Conservation (phyloP, 1,140 invertebrate species). For the Akabosia matsudoensis region DNA sequence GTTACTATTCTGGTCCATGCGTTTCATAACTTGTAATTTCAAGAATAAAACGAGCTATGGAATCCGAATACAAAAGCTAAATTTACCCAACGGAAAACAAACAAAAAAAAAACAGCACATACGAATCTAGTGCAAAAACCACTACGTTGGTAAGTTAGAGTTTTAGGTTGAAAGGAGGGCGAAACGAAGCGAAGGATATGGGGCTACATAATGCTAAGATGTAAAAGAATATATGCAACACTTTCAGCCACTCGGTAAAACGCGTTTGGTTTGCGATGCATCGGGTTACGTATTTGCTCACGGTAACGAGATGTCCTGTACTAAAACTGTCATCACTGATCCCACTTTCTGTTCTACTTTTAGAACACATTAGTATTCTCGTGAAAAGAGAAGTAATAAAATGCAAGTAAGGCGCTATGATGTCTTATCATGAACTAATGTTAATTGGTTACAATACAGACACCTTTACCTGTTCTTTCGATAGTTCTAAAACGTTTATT, state of each 20-base stretch:
- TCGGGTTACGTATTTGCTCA: slow-evolving; percentile 13
- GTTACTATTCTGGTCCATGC: slow-evolving; percentile 12
- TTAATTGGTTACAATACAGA: no score
- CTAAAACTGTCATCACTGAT: not conserved
- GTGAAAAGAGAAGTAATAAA: not conserved
- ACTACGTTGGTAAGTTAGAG: not conserved
- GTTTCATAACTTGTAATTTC: not conserved
- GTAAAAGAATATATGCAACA: not conserved
- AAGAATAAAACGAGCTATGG: not conserved
- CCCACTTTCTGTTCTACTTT: slow-evolving; percentile 24
- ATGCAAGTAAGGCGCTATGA: no score
- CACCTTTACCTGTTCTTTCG: no score
- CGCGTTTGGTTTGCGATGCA: not conserved
- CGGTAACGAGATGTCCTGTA: not conserved
- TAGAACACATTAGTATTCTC: not conserved
- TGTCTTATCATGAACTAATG: no score
- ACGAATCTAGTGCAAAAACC: not conserved
- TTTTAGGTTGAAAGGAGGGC: not conserved
- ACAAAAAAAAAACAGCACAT: not conserved
- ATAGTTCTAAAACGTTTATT: no score
- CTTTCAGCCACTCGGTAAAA: no score
- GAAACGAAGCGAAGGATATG: not conserved
- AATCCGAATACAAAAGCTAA: not conserved
- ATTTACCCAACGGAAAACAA: not conserved
- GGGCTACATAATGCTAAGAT: not conserved